Base-by-base conservation (phyloP, 1,140 invertebrate genomes). In the Acyrthosiphon pisum region DNA sequence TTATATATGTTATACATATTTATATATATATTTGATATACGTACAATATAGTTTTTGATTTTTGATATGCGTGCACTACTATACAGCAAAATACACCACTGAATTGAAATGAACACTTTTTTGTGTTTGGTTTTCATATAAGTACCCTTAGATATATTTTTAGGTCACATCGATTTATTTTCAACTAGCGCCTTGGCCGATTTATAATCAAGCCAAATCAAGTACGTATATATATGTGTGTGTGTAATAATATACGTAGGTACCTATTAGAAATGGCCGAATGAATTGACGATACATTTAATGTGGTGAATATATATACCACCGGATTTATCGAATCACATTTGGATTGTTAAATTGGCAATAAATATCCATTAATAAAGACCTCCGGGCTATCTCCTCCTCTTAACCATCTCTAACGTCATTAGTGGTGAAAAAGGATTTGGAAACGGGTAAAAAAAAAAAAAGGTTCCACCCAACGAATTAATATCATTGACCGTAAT, bases 281-380 rank as follows among this genome's bases (percentile, higher is more conserved):
- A 37, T 35, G n/a, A 83, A 83, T 86, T n/a, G 30, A 30, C 26
- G 60, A 68, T 68, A 30, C 86, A 26, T 87, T 87, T 87, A 87
- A 87, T n/a, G 44, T 6, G 30, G n/a, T 88, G 48, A 87, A 87
- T 44, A 44, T 84, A 84, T 46, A 30, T n/a, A 50, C 46, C 1
- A 37, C 20, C 9, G 22, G n/a, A 37, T 89, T 53, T 50, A 89
- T 89, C 87, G 35, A 89, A 89, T 89, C 87, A 53, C n/a, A n/a
- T 89, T 53, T 53, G 48, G 48, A 35, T 53, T 89, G 87, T 89
- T 53, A 53, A 89, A 53, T 88, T 35, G 22, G 48, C 22, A 53
- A 53, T 53, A 89, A 89, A 89, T 89, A 89, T 89, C 35, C 87
- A 26, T 53, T 88, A 89, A 76, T 76, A 53, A 89, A 89, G 50